Evolutionary conservation across 1,140 invertebrate genomes (phyloP), one percentile per base, ranked within the genome.

Genomic region (Eulimnadia texana): DNA sequence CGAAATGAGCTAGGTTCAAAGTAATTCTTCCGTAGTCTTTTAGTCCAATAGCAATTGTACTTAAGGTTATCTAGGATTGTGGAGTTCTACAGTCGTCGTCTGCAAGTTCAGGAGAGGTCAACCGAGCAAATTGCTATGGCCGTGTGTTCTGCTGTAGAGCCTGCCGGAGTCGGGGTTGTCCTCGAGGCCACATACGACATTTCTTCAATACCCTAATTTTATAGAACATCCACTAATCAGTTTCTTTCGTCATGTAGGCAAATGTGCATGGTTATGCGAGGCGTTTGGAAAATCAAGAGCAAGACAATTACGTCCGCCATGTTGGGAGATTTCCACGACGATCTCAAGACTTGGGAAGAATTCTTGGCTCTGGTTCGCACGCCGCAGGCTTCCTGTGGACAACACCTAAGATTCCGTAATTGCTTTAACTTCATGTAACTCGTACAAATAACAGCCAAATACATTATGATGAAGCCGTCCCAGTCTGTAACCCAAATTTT

Each of bases 241-340:
- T n/a, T n/a, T n/a, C n/a, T n/a, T n/a, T n/a, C n/a, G 63, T 61
- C 49, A 79, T 82, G 50, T 77, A 98, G 93, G 27, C 96, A 99
- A 75, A 98, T 99, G 95, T 99, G 96, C 72, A 99, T 99, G 96
- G 94, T 99, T 22, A 99, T 99, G 96, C 74, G 96, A 64, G 97
- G 97, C 16, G 96, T 99, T 0, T 95, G 99, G 76, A 99, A 99
- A 76, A 90, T 97, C 66, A 98, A 98, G 79, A 95, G 93, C 73
- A 95, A 94, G 78, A 99, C 97, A 0, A 86, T 97, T 1, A 99
- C 96, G 0, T 97, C 93, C 50, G 95, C 93, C n/a, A 99, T 99
- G 96, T 76, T 99, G 55, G 97, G 97, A n/a, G 93, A 93, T 0
- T 99, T 99, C 78, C 79, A 96, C 60, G 94, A 99, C 67, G 94